phyloP scores from a whole-genome alignment of 1,140 invertebrate species.

The Drosophila nikananu region DNA sequence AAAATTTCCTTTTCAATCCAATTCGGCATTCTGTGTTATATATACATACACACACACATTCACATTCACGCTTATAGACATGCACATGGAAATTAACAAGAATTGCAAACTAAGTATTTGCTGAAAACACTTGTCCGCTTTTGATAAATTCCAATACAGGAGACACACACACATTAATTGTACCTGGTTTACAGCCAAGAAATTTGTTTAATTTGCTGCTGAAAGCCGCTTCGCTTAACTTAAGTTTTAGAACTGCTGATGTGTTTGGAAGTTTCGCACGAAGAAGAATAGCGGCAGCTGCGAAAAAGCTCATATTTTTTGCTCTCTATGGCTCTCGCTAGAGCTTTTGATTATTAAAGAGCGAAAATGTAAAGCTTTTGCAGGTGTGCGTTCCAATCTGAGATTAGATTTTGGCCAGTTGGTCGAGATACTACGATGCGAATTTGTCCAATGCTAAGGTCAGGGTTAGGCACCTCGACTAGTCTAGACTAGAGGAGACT shows the following conservation, averaged over 20 bases:
- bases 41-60: slow-evolving; percentile 5
- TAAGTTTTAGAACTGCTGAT: slow-evolving; percentile 44
- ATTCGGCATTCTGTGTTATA: slow-evolving; percentile 22
- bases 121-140: slow-evolving; percentile 23
- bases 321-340: slow-evolving; percentile 4
- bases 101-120: slow-evolving; percentile 23
- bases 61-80: background rate
- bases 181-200: slow-evolving; percentile 19
- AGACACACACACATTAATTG: slow-evolving; percentile 3
- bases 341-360: slow-evolving; percentile 13
- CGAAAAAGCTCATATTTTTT: slow-evolving; percentile 11
- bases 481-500: slow-evolving; percentile 35
- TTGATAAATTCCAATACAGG: slow-evolving; percentile 12
- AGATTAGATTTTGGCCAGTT: slow-evolving; percentile 31
- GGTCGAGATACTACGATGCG: background rate
- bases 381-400: slow-evolving; percentile 33
- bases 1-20: slow-evolving; percentile 46
- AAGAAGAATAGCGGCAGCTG: slow-evolving; percentile 27
- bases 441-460: slow-evolving; percentile 47
- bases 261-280: slow-evolving; percentile 24
- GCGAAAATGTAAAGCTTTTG: slow-evolving; percentile 16
- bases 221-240: slow-evolving; percentile 24
- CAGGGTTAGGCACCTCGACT: slow-evolving; percentile 33
- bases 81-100: slow-evolving; percentile 17
- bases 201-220: slow-evolving; percentile 21